Base-by-base conservation (phyloP, 2,888 invertebrate genomes). In the Napeogenes inachia region DNA sequence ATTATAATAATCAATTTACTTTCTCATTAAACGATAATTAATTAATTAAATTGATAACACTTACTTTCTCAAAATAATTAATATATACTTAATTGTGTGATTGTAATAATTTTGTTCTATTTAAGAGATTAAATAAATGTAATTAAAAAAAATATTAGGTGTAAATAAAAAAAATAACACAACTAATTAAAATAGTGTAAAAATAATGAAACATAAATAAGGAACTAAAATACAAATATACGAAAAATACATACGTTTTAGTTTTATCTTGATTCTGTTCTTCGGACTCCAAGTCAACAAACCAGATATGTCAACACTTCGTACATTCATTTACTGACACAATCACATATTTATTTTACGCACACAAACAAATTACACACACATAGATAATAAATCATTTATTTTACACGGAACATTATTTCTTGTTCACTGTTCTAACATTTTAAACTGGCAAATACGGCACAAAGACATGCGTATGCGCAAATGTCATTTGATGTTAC, bases 191-290 rank as follows among this genome's bases (percentile, higher is more conserved):
- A 21, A 21, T 21, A 21, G 21, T 21, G 21, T 21, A 21, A 21
- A 21, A 21, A 21, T 21, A 21, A 21, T 21, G 1, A 21, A 21
- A 21, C 4, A 50, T 50, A 30, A 50, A 50, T 10, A 10, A n/a
- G 30, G 30, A 50, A 50, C 8, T 30, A 50, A 30, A 50, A 12
- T 42, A 42, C 54, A 60, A 54, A 61, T 33, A 59, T 57, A 64
- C 21, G 61, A 68, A 63, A 61, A 45, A 46, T 70, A 88, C 89
- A 70, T 85, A 90, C 89, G 89, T 85, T 90, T 90, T 60, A 90
- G 85, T 79, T 89, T 90, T 85, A 90, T 89, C 81, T 89, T 90
- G 85, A 90, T 82, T 76, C 79, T 88, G 78, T 84, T 87, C 79
- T 88, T 89, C 56, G 89, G 89, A 76, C 85, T 89, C 89, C 89